Evolutionary conservation across 2,113 vertebrate species (phyloP).

Genomic region (Turdus rufiventris): DNA sequence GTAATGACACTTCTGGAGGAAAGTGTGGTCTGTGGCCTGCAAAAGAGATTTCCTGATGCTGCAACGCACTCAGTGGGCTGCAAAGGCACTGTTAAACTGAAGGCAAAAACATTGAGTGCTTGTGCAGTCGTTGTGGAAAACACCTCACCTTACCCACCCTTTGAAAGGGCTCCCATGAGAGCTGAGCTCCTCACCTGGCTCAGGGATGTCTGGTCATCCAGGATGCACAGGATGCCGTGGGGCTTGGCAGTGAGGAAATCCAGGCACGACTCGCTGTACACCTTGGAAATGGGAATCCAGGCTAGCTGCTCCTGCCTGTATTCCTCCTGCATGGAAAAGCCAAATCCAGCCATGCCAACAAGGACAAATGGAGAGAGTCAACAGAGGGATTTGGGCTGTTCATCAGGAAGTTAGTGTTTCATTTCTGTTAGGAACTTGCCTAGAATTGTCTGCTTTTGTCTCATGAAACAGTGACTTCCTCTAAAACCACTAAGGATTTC

Average conservation of each 20-base stretch:
- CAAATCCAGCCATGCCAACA: background rate
- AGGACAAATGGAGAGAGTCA: background rate
- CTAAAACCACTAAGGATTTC: background rate
- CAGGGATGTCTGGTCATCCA: constrained; percentile 87
- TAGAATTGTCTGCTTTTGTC: background rate
- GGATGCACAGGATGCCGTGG: constrained; percentile 83
- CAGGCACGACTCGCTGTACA: constrained; percentile 74
- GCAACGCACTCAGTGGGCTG: background rate
- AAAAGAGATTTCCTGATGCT: background rate
- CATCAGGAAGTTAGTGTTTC: background rate
- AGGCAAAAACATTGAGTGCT: background rate
- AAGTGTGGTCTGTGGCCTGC: constrained; percentile 93
- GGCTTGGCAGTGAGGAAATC: constrained; percentile 82
- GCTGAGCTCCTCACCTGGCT: constrained; percentile 76
- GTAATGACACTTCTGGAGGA: constrained; percentile 95
- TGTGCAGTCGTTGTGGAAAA: background rate
- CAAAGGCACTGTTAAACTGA: background rate
- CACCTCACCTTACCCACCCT: background rate
- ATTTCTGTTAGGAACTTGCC: background rate
- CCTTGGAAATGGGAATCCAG: constrained; percentile 78
- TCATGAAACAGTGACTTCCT: background rate
- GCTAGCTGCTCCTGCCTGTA: constrained; percentile 79
- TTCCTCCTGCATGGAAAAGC: constrained; percentile 76
- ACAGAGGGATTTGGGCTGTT: background rate
- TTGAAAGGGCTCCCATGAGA: background rate